Evolutionary conservation across 2,113 vertebrate genomes (phyloP), one percentile per base, ranked within the genome.

Genomic region (Serilophus lunatus): DNA sequence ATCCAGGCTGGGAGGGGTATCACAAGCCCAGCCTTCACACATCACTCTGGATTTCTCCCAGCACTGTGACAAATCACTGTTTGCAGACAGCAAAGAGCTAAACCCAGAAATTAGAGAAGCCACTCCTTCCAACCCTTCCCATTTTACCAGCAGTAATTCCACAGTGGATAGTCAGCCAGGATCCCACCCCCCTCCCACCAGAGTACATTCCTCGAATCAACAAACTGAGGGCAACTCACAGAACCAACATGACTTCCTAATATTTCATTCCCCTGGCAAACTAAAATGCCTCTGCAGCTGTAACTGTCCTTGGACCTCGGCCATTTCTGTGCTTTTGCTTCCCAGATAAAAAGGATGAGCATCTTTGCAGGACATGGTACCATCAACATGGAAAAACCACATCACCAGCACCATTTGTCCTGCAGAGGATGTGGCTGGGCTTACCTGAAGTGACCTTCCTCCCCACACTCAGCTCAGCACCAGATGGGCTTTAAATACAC

Each of bases 401-500:
- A 72, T 83, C 77, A 88, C 13, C 33, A 72, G 82, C 77, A 88
- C 13, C 26, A 81, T 74, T 50, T 78, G 81, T 76, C 77, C 88
- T 7, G 9, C 17, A 68, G 12, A 38, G 36, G 26, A 83, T 31
- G 56, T 56, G 66, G 5, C 3, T 26, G 40, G 31, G 31, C 83
- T 88, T 72, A 92, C 94, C 92, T 78, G 40, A 74, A 65, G 56
- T 82, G 59, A 93, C 86, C 95, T 86, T 74, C 28, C 81, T 40
- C 19, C 40, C n/a, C 56, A 60, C 33, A 5, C 82, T 85, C 51
- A 18, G 82, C 77, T 23, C 78, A 35, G 66, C 68, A 83, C 68
- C 90, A 96, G 90, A 95, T 86, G 90, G 94, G 76, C 65, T 74
- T 71, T 86, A 86, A 95, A 74, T n/a, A 80, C 7, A 0, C 64